These are phyloP conservation scores for Brevimyrus niger DNA, from an alignment of 2,113 vertebrate species.

Conservation along the genomic window DNA sequence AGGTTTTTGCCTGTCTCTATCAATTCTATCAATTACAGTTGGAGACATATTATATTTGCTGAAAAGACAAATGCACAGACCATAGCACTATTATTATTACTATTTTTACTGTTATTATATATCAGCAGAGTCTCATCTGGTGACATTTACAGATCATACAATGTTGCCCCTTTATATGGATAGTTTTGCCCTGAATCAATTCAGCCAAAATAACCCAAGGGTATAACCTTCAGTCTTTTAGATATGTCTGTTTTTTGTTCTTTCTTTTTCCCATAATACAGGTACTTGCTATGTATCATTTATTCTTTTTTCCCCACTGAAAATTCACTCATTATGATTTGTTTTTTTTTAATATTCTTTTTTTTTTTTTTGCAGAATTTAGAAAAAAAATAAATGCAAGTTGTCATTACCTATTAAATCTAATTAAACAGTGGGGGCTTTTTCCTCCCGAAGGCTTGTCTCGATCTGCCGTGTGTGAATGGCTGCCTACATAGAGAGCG, in stretches of 20 bases:
- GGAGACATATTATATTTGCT: neutral
- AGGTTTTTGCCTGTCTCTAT: neutral
- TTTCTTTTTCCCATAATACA: neutral
- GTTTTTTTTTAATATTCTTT: neutral
- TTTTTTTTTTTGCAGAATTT: neutral
- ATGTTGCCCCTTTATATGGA: neutral
- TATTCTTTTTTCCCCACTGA: conserved; percentile 1
- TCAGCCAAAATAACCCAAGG: neutral
- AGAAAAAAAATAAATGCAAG: neutral
- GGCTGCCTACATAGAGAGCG: conserved; percentile 46
- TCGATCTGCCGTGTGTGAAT: conserved; percentile 35
- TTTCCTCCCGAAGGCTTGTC: conserved; percentile 20
- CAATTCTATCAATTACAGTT: neutral
- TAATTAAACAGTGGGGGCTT: conserved; percentile 22
- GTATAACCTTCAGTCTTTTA: neutral
- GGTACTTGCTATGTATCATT: neutral
- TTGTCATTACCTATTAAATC: neutral
- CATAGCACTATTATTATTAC: neutral
- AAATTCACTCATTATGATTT: neutral
- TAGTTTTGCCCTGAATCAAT: neutral
- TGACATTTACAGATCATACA: neutral
- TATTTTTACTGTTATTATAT: neutral
- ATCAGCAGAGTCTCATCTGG: neutral
- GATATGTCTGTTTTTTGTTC: neutral
- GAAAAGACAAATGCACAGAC: neutral